Base-by-base conservation (phyloP, 1,140 invertebrate genomes). In the Diprion similis region DNA sequence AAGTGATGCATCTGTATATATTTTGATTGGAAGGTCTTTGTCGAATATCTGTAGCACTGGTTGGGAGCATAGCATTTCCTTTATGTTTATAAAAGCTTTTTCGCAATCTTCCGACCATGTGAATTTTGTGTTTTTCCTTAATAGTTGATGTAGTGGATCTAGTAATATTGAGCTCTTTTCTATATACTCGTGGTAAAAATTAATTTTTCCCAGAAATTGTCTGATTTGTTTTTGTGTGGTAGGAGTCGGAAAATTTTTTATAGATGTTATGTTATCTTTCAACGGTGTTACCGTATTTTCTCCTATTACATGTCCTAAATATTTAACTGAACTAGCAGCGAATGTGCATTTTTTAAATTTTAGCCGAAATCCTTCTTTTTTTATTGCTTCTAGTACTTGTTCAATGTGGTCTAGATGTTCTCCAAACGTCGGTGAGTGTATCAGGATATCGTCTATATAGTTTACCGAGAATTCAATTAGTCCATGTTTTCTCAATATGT, bases 271-370 rank as follows among this genome's bases (percentile, higher is more conserved):
- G 65, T 81, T 82, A 71, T 80, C 76, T 68, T 79, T 73, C 64
- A 78, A 45, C 47, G 78, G 80, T 65, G 17, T 66, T 1, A 82
- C 73, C 47, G 67, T 71, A 73, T 78, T 80, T 24, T 81, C 46
- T 73, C 75, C 24, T 17, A 80, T 77, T 67, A 78, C 75, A 76
- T 81, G 78, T 19, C 78, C 80, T 19, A 81, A 65, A 76, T 81
- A 81, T 72, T 75, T 81, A 10, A 81, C 78, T 46, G 72, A 76
- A 13, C 73, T 46, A 64, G 73, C 11, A 46, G 76, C 77, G 74
- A 81, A 73, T 47, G 24, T 71, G 64, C 73, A 74, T 71, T 74
- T 71, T 46, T 17, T 64, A 13, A 74, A 74, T 71, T 74, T 74
- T 45, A 74, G 19, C 37, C 45, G 71, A 8, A 74, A 71, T 4